Conservation (phyloP, 1,140 invertebrate genomes). For the Magallana angulata region DNA sequence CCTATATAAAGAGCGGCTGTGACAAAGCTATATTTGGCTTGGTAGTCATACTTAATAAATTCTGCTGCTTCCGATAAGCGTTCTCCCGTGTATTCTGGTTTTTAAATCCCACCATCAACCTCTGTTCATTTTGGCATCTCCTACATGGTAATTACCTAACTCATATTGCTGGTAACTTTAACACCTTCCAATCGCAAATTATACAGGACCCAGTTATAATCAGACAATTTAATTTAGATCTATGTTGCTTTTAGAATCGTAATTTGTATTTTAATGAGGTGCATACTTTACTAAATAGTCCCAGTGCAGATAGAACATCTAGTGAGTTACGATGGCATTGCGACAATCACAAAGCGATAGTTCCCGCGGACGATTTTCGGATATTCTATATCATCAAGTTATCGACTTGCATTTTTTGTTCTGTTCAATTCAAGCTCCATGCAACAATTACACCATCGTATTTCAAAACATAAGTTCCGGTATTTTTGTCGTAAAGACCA, state of each 20-base stretch:
- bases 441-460: conserved; percentile 30
- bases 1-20: not conserved
- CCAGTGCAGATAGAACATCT: conserved; percentile 7
- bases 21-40: too few relatives aligned
- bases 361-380: conserved; percentile 10
- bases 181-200: conserved; percentile 33
- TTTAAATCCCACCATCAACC: not conserved
- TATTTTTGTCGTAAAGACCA: conserved; percentile 32
- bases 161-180: conserved; percentile 27
- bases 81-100: not conserved
- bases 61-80: not conserved
- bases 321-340: not conserved
- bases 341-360: not conserved
- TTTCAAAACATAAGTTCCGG: conserved; percentile 35
- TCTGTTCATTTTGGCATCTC: not conserved
- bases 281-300: not conserved
- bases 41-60: not conserved
- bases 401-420: conserved; percentile 10
- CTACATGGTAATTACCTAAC: not conserved
- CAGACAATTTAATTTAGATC: conserved; percentile 35
- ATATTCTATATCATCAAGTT: conserved; percentile 31
- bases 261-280: conserved; percentile 38
- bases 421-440: conserved; percentile 21
- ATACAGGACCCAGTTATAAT: conserved; percentile 2
- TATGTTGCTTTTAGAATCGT: conserved; percentile 19